These are phyloP conservation scores for Alces alces DNA, from an alignment of 2,113 vertebrate species.

Conservation along the genomic window DNA sequence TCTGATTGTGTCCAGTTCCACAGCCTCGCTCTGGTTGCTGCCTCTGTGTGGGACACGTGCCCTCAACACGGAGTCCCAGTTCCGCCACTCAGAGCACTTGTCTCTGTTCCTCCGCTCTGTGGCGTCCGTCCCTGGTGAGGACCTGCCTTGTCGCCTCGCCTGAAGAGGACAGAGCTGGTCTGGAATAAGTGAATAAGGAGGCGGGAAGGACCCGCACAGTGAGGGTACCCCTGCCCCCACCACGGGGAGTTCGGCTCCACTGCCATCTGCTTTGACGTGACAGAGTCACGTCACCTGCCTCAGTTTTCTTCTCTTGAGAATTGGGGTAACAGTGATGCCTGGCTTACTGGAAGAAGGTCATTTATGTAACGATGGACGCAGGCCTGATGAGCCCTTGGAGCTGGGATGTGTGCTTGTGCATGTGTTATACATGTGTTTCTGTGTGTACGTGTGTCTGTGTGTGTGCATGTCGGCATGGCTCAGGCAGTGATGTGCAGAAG, in stretches of 20 bases:
- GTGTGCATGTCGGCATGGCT: neutral
- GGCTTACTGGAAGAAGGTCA: neutral
- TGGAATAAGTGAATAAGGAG: neutral
- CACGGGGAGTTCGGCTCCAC: too few relatives aligned
- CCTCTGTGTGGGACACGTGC: fast-evolving
- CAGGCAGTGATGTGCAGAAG: neutral
- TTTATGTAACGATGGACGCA: neutral
- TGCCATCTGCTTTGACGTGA: neutral
- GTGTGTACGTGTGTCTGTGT: neutral
- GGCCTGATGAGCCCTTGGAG: neutral
- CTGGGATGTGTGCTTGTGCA: neutral
- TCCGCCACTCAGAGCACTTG: neutral
- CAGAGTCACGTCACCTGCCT: neutral
- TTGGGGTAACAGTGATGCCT: neutral
- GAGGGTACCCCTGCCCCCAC: neutral
- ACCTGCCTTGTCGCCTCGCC: neutral
- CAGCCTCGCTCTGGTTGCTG: neutral
- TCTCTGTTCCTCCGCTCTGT: neutral
- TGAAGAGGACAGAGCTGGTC: neutral
- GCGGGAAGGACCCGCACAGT: fast-evolving
- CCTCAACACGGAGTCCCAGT: too few relatives aligned
- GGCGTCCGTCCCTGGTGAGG: neutral
- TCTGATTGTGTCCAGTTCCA: neutral
- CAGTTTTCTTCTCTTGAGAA: neutral
- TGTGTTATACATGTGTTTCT: too few relatives aligned